phyloP scores from a whole-genome alignment of 2,797 vertebrate genomes.

The Dermochelys coriacea region DNA sequence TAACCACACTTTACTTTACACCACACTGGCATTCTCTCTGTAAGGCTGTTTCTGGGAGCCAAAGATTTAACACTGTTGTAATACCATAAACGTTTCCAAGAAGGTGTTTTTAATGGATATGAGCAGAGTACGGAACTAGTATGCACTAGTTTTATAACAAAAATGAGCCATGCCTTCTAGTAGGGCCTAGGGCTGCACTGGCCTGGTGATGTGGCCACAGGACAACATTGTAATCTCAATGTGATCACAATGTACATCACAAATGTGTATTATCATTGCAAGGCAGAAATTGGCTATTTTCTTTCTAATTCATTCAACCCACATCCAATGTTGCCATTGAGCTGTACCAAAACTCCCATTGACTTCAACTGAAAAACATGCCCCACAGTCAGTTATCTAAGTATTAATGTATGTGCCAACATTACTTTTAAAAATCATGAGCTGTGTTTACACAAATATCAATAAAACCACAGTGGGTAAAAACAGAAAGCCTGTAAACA shows the following conservation, averaged over 20 bases:
- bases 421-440: background rate
- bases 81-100: background rate
- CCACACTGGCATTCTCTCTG: no score
- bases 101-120: background rate
- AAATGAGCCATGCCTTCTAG: background rate
- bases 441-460: background rate
- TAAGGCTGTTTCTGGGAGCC: background rate
- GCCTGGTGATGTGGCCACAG: rapidly evolving
- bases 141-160: background rate
- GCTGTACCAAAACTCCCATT: background rate
- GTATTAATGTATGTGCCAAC: background rate
- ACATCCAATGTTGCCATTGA: background rate
- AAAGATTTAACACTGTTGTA: background rate
- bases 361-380: background rate
- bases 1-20: background rate
- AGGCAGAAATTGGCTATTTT: background rate
- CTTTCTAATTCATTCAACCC: background rate
- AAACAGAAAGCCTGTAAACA: background rate
- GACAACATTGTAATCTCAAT: background rate
- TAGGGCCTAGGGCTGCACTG: background rate
- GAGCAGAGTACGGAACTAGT: background rate
- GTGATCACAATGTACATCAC: background rate
- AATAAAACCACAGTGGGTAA: rapidly evolving
- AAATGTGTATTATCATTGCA: background rate
- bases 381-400: background rate